These are phyloP conservation scores for Reticulitermes lucifugus DNA, from an alignment of 2,888 invertebrate genomes.

Conservation along the genomic window DNA sequence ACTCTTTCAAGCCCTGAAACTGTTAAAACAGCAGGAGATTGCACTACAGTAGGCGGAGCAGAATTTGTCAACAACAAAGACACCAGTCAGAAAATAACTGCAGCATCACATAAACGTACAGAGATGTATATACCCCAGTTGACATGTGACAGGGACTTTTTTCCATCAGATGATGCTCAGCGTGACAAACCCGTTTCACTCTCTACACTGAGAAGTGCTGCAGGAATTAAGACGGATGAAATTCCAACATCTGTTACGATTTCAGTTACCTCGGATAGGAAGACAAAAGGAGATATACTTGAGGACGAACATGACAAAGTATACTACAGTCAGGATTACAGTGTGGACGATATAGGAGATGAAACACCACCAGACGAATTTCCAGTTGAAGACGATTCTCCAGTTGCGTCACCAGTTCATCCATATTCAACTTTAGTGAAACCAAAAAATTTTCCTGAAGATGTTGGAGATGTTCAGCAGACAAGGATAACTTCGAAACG, in stretches of 20 bases:
- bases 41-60: background rate
- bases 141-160: background rate
- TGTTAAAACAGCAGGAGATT: constrained; percentile 49
- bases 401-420: constrained; percentile 25
- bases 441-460: background rate
- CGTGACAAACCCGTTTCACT: background rate
- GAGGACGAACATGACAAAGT: background rate
- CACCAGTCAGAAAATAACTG: background rate
- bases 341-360: constrained; percentile 50
- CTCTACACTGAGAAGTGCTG: background rate
- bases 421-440: constrained; percentile 21
- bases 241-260: background rate
- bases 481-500: background rate
- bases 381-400: constrained; percentile 64
- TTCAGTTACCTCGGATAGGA: background rate
- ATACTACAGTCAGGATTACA: constrained; percentile 46
- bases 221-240: too few species aligned
- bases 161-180: background rate
- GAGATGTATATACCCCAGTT: constrained; percentile 37
- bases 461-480: background rate
- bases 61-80: background rate
- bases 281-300: constrained; percentile 1
- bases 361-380: constrained; percentile 62
- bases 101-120: constrained; percentile 32
- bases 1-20: constrained; percentile 53